phyloP scores from a whole-genome alignment of 2,797 vertebrate genomes.

The Galaxias olidus region DNA sequence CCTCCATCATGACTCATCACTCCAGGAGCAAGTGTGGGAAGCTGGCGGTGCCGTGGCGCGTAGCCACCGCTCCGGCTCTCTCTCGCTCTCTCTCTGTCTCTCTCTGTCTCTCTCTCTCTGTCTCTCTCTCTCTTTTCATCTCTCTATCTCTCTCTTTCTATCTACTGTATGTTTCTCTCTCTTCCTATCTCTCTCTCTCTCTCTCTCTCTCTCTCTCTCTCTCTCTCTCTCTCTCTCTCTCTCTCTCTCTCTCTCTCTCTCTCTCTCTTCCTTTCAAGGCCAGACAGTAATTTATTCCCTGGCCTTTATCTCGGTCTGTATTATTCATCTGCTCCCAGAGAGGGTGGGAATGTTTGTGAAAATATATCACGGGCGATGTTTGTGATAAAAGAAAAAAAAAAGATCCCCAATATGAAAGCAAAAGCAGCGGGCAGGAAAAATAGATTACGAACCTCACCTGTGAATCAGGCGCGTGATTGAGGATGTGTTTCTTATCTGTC shows the following conservation, averaged over 20 bases:
- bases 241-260: background rate
- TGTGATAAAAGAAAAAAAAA: conserved; percentile 4
- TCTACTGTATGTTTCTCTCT: background rate
- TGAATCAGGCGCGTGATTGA: conserved; percentile 35
- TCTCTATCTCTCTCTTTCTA: conserved; percentile 6
- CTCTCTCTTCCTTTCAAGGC: background rate
- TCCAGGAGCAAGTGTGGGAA: conserved; percentile 1
- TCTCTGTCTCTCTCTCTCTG: background rate
- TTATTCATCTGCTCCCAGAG: background rate
- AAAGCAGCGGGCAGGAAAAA: conserved; percentile 1
- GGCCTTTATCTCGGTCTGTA: background rate
- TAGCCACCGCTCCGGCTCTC: too few relatives aligned
- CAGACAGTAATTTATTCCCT: background rate
- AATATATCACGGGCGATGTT: background rate
- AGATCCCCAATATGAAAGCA: conserved; percentile 7
- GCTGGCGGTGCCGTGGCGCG: background rate
- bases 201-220: background rate
- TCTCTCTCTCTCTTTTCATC: background rate
- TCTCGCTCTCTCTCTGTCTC: background rate
- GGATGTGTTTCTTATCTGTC: conserved; percentile 50
- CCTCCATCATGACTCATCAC: conserved; percentile 16
- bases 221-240: background rate
- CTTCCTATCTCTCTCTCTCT: background rate
- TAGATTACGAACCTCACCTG: conserved; percentile 20
- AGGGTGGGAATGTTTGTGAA: conserved; percentile 4